Evolutionary conservation across 2,113 vertebrate genomes (phyloP).

Genomic region (Marmota flaviventris): DNA sequence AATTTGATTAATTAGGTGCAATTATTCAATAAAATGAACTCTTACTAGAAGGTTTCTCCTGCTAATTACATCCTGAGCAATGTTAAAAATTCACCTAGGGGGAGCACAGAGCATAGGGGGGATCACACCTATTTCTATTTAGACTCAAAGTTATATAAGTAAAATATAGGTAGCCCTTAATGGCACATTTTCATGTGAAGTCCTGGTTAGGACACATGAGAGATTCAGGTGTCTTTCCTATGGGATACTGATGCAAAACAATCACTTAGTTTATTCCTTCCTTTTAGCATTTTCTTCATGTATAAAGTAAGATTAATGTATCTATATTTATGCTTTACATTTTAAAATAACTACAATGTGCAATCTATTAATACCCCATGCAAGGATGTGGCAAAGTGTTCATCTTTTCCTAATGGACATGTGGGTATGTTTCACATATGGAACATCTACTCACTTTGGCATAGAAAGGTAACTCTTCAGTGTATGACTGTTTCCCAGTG

Average conservation of each 20-base stretch:
- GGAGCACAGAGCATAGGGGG: not conserved
- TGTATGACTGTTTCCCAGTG: not conserved
- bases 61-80: not conserved
- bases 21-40: constrained; percentile 22
- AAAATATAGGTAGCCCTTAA: not conserved
- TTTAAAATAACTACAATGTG: not conserved
- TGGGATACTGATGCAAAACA: not conserved
- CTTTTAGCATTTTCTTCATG: not conserved
- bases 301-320: not conserved
- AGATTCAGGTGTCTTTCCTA: not conserved
- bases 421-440: not conserved
- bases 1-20: not conserved
- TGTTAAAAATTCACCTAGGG: not conserved
- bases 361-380: not conserved
- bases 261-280: not conserved
- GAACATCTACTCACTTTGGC: not conserved
- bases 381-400: not conserved
- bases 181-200: not conserved
- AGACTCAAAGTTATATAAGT: not conserved
- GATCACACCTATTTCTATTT: not conserved
- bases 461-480: not conserved
- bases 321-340: not conserved
- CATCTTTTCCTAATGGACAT: not conserved
- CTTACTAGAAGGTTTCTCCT: not conserved
- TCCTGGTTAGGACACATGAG: not conserved